Evolutionary conservation across 2,888 invertebrate genomes (phyloP).

Genomic region (Thera britannica): DNA sequence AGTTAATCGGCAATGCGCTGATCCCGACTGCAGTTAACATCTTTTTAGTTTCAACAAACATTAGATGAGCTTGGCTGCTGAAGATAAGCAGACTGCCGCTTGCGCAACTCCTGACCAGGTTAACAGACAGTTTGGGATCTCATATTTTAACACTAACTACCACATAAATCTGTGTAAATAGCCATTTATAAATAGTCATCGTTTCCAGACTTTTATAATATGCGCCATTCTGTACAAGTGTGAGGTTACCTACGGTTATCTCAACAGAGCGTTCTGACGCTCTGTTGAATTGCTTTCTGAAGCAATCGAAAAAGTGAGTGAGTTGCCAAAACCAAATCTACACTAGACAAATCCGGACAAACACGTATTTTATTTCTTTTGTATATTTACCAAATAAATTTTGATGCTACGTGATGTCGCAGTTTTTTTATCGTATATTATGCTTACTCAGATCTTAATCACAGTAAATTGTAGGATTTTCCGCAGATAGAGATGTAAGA

Average conservation of each 20-base stretch:
- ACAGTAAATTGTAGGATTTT: no score
- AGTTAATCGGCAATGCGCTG: constrained; percentile 36
- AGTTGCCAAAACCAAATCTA: constrained; percentile 22
- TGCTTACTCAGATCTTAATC: no score
- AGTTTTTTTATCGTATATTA: no score
- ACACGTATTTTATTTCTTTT: constrained; percentile 9
- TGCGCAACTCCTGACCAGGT: constrained; percentile 51
- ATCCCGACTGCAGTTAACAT: constrained; percentile 53
- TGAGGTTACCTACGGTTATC: constrained; percentile 4
- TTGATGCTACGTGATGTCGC: no score
- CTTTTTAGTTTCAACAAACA: constrained; percentile 62
- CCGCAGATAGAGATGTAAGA: no score
- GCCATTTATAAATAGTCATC: constrained; percentile 29
- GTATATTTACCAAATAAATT: no score
- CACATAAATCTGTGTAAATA: constrained; percentile 38
- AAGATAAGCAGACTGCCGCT: constrained; percentile 55
- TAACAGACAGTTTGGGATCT: constrained; percentile 38
- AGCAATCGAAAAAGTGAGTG: constrained; percentile 7
- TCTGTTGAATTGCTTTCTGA: not conserved
- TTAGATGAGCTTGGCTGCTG: constrained; percentile 49
- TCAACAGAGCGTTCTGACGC: constrained; percentile 14
- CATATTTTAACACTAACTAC: constrained; percentile 46
- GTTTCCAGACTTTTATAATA: constrained; percentile 40
- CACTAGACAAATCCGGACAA: not conserved
- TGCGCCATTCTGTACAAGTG: constrained; percentile 9